Conservation (phyloP, 1,140 invertebrate species). For the Danaus plexippus region DNA sequence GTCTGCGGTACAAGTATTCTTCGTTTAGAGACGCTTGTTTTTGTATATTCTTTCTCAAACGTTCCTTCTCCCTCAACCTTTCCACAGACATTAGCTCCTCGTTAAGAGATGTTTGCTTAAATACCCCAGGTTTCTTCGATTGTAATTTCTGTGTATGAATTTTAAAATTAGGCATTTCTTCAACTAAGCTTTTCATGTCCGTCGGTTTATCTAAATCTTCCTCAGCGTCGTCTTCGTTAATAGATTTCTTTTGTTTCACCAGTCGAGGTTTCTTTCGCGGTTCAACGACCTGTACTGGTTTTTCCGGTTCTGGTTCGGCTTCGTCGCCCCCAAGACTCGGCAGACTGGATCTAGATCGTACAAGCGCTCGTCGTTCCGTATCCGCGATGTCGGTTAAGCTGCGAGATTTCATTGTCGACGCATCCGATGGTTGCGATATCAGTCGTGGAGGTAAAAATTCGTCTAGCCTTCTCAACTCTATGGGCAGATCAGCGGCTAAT, state of each 20-base stretch:
- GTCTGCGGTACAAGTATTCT: constrained; percentile 83
- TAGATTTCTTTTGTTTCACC: constrained; percentile 86
- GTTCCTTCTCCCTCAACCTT: constrained; percentile 85
- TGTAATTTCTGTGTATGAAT: constrained; percentile 57
- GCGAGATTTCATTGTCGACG: constrained; percentile 79
- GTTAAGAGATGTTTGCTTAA: constrained; percentile 90
- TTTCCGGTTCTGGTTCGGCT: constrained; percentile 35
- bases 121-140: constrained; percentile 75
- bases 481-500: constrained; percentile 79
- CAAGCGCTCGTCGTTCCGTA: constrained; percentile 77
- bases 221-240: constrained; percentile 79
- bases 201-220: constrained; percentile 77
- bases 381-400: constrained; percentile 86
- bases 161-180: constrained; percentile 75
- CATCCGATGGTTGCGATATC: constrained; percentile 69
- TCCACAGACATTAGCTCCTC: constrained; percentile 91
- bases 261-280: constrained; percentile 75
- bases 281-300: constrained; percentile 36
- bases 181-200: constrained; percentile 76
- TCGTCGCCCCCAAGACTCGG: constrained; percentile 75
- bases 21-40: constrained; percentile 92
- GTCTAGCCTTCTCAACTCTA: constrained; percentile 89
- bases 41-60: constrained; percentile 86
- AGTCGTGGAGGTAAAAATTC: constrained; percentile 73
- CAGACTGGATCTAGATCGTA: constrained; percentile 81